phyloP scores from a whole-genome alignment of 2,797 vertebrate species.

The Chaenodraco wilsoni region DNA sequence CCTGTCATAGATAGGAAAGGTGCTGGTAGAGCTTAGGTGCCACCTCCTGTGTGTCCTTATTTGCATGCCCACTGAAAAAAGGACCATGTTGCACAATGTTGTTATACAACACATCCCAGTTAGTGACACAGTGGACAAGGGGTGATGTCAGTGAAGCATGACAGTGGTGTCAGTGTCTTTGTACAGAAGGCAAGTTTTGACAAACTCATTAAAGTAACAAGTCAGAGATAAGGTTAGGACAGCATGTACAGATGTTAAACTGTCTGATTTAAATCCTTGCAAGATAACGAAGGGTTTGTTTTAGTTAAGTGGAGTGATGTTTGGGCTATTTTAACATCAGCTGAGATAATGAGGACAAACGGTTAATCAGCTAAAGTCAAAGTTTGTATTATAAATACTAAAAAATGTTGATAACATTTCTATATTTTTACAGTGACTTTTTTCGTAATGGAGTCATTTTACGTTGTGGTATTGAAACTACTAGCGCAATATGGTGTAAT shows the following conservation, averaged over 20 bases:
- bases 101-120: slow-evolving; percentile 46
- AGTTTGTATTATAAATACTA: neutral
- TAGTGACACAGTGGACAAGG: slow-evolving; percentile 8
- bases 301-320: too few relatives aligned
- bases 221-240: slow-evolving; percentile 11
- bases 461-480: too few relatives aligned
- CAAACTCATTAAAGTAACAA: slow-evolving; percentile 1
- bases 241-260: slow-evolving; percentile 2
- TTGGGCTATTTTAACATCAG: slow-evolving; percentile 2
- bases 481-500: too few relatives aligned
- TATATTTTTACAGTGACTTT: too few relatives aligned
- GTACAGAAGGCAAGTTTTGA: slow-evolving; percentile 30
- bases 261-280: neutral
- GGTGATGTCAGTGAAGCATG: slow-evolving; percentile 24
- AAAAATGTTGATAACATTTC: too few relatives aligned
- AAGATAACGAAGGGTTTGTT: neutral
- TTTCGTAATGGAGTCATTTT: too few relatives aligned
- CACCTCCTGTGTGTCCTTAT: slow-evolving; percentile 37
- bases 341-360: slow-evolving; percentile 6
- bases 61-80: slow-evolving; percentile 29
- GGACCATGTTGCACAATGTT: slow-evolving; percentile 14
- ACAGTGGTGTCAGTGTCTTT: slow-evolving; percentile 21
- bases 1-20: slow-evolving; percentile 22
- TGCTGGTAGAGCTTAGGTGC: slow-evolving; percentile 32
- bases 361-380: neutral